These are phyloP conservation scores for Poeciliopsis paucimaculata DNA, from an alignment of 2,797 vertebrate genomes.

Conservation along the genomic window DNA sequence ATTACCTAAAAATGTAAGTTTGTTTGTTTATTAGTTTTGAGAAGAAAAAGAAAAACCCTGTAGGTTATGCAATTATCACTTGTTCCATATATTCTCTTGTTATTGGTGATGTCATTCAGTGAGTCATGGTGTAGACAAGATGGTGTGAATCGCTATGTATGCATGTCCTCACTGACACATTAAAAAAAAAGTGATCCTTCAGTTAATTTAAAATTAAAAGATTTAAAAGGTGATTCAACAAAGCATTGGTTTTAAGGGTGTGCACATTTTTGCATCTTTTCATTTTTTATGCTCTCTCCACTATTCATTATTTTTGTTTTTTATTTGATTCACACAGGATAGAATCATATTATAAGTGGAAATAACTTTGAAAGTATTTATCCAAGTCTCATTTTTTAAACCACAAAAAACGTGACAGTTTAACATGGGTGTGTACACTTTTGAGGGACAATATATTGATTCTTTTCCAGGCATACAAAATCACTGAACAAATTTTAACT, in stretches of 20 bases:
- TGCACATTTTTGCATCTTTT: background rate
- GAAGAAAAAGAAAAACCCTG: background rate
- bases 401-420: background rate
- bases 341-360: background rate
- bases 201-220: background rate
- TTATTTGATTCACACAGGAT: background rate
- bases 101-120: background rate
- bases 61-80: background rate
- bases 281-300: background rate
- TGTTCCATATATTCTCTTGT: background rate
- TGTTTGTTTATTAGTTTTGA: background rate
- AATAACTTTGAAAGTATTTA: background rate
- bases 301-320: background rate
- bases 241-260: background rate
- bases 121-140: background rate
- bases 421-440: background rate
- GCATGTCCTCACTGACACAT: background rate
- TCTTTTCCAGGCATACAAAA: background rate
- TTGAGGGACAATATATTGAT: background rate
- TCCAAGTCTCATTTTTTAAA: background rate
- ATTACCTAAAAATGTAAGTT: background rate
- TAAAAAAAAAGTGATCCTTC: too few species aligned
- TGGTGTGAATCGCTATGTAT: background rate
- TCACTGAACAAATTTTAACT: background rate
- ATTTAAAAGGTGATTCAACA: background rate